These are phyloP conservation scores for Luffia ferchaultella DNA, from an alignment of 2,888 invertebrate genomes.

Conservation along the genomic window DNA sequence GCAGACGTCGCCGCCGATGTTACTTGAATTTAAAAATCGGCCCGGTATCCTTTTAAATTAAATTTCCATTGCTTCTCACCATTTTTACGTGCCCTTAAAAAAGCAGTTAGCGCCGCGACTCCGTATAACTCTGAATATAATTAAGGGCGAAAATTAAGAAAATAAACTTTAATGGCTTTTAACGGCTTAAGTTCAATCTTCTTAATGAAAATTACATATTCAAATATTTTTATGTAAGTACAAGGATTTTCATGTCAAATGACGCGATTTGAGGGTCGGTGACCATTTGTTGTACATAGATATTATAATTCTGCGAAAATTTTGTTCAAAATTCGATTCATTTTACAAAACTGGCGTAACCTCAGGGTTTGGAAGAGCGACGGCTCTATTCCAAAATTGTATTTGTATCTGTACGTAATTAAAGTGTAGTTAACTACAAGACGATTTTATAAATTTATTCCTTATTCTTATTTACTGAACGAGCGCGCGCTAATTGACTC, in stretches of 20 bases:
- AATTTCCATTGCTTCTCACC: background rate
- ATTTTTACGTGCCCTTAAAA: background rate
- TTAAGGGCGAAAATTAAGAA: background rate
- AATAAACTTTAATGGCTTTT: background rate
- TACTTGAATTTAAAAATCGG: background rate
- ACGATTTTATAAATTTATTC: too few species aligned
- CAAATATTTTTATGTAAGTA: background rate
- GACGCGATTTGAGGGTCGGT: too few species aligned
- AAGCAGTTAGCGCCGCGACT: background rate
- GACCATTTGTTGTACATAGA: too few species aligned
- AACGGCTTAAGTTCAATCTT: background rate
- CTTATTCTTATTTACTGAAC: background rate
- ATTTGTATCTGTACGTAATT: too few species aligned
- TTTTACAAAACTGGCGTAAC: too few species aligned
- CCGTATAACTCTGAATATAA: background rate
- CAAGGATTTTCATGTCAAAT: background rate
- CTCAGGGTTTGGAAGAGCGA: too few species aligned
- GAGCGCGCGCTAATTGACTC: background rate
- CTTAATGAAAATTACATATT: background rate
- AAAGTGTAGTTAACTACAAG: too few species aligned
- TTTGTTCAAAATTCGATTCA: too few species aligned
- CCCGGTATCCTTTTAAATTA: background rate
- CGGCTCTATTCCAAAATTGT: too few species aligned
- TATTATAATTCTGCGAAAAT: too few species aligned
- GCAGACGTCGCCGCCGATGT: background rate